Conservation (phyloP, 2,888 invertebrate genomes). For the Parelbella ahira region DNA sequence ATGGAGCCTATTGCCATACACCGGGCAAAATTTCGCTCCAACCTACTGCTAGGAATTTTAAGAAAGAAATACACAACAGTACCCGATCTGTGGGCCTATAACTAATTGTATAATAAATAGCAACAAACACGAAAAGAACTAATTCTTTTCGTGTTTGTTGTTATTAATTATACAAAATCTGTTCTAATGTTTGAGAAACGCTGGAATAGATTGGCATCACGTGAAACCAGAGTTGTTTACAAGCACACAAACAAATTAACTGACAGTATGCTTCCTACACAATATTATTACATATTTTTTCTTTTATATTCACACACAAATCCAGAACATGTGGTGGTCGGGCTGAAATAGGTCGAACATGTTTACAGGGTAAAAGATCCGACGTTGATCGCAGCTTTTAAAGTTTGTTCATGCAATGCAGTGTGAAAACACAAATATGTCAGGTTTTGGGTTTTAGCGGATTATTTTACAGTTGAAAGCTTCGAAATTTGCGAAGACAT, state of each 20-base stretch:
- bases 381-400: constrained; percentile 15
- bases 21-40: too few species aligned
- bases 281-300: constrained; percentile 37
- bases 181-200: constrained; percentile 5
- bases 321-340: constrained; percentile 57
- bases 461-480: constrained; percentile 26
- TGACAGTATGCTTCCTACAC: constrained; percentile 15
- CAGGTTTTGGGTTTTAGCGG: constrained; percentile 20
- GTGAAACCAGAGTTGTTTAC: constrained; percentile 12
- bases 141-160: too few species aligned
- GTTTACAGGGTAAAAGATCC: constrained; percentile 40
- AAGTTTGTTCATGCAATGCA: constrained; percentile 24
- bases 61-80: too few species aligned
- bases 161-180: too few species aligned
- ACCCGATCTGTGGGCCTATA: too few species aligned
- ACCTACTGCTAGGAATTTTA: too few species aligned
- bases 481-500: constrained; percentile 12
- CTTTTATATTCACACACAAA: constrained; percentile 55
- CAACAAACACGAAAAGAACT: too few species aligned
- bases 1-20: too few species aligned
- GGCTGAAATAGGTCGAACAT: constrained; percentile 54
- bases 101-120: too few species aligned
- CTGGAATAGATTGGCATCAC: constrained; percentile 7
- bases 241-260: constrained; percentile 20
- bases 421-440: constrained; percentile 25